These are phyloP conservation scores for Threskiornis aethiopicus DNA, from an alignment of 2,797 vertebrate genomes.

Conservation along the genomic window DNA sequence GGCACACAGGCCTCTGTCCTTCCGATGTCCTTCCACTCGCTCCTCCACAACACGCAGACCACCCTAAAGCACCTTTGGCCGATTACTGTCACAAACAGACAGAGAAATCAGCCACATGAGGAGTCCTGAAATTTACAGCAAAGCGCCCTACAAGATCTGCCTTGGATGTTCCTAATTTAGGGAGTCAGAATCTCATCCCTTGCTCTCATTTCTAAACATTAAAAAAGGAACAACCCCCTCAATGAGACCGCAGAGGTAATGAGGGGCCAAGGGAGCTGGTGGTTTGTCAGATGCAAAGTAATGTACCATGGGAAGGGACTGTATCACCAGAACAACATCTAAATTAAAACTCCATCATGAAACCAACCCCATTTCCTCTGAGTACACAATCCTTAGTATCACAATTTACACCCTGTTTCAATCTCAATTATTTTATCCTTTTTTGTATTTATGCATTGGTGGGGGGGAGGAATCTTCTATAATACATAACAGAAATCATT, in stretches of 20 bases:
- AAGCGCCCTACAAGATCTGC: constrained; percentile 9
- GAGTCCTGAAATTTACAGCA: background rate
- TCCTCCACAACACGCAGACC: background rate
- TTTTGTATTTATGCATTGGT: background rate
- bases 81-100: background rate
- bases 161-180: background rate
- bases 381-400: constrained; percentile 27
- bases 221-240: background rate
- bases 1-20: background rate
- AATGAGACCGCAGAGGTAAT: constrained; percentile 4
- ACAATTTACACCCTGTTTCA: constrained; percentile 41
- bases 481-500: constrained; percentile 47
- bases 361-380: constrained; percentile 52
- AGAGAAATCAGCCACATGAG: background rate
- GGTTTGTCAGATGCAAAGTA: constrained; percentile 37
- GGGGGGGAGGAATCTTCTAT: background rate
- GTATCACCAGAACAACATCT: constrained; percentile 45
- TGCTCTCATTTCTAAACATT: constrained; percentile 20
- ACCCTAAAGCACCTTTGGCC: background rate
- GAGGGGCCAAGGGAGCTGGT: constrained; percentile 31
- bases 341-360: constrained; percentile 57
- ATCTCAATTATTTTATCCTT: constrained; percentile 55
- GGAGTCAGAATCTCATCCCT: background rate
- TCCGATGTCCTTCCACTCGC: background rate
- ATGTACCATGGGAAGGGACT: constrained; percentile 43